Percentiles rank a stretch among this genome's conserved stretches.
Evolutionary conservation across 2,113 vertebrate genomes (phyloP).

Genomic region (Murina feae): DNA sequence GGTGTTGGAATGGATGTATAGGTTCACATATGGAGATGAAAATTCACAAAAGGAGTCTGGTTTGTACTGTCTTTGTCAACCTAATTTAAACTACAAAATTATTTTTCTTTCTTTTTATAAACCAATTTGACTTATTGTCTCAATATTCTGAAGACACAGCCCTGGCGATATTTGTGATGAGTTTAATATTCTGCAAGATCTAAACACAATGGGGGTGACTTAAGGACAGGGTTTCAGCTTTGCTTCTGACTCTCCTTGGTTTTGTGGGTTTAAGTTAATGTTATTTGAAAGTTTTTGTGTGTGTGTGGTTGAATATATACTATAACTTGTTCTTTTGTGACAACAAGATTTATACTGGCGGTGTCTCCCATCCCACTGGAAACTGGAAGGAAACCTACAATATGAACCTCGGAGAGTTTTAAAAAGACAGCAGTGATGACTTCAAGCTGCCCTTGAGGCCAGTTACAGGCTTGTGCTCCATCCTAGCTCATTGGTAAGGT

Average conservation of each 20-base stretch:
- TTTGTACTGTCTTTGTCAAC: slow-evolving; percentile 37
- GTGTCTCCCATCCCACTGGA: slow-evolving; percentile 84
- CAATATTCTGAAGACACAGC: not conserved
- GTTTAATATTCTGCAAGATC: slow-evolving; percentile 60
- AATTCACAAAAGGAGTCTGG: not conserved
- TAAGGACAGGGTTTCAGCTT: slow-evolving; percentile 80
- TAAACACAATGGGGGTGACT: slow-evolving; percentile 79
- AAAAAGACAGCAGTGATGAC: slow-evolving; percentile 72
- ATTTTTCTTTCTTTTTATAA: not conserved
- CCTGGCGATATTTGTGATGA: not conserved
- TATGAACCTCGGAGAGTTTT: slow-evolving; percentile 78
- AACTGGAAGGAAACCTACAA: slow-evolving; percentile 80
- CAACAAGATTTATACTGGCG: slow-evolving; percentile 86
- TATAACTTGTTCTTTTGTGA: slow-evolving; percentile 86
- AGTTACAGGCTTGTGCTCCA: slow-evolving; percentile 42
- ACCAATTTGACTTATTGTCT: not conserved
- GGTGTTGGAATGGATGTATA: not conserved
- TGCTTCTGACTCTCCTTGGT: slow-evolving; percentile 77
- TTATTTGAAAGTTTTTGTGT: slow-evolving; percentile 82
- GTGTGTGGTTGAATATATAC: slow-evolving; percentile 84
- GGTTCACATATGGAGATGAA: not conserved
- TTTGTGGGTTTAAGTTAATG: slow-evolving; percentile 83
- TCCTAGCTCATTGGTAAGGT: slow-evolving; percentile 40
- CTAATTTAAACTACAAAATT: not conserved
- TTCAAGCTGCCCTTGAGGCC: slow-evolving; percentile 44